phyloP scores from a whole-genome alignment of 1,140 invertebrate species.

The Chrysoperla carnea region DNA sequence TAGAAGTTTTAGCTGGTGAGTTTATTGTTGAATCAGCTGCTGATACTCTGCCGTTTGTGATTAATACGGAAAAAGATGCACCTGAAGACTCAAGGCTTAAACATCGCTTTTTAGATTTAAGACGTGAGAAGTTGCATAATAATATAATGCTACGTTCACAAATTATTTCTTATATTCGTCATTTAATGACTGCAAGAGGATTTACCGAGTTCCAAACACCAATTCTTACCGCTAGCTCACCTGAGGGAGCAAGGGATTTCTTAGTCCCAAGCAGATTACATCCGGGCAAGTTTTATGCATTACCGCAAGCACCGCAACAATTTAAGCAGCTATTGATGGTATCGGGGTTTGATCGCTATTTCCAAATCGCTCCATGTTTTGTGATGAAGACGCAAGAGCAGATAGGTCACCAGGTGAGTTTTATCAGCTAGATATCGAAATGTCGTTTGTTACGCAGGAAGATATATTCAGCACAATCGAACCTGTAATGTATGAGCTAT shows the following conservation, averaged over 20 bases:
- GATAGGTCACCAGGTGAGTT: constrained; percentile 1
- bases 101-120: too few relatives aligned
- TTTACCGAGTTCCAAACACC: constrained; percentile 1
- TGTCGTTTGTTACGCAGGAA: constrained; percentile 33
- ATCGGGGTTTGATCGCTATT: constrained; percentile 1
- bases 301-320: constrained; percentile 1
- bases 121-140: too few relatives aligned
- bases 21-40: too few relatives aligned
- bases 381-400: constrained; percentile 3
- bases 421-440: constrained; percentile 5
- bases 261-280: constrained; percentile 3
- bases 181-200: not conserved
- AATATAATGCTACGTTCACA: too few relatives aligned
- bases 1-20: too few relatives aligned
- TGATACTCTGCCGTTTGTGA: too few relatives aligned
- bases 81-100: too few relatives aligned
- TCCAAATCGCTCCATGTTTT: constrained; percentile 2
- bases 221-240: constrained; percentile 1
- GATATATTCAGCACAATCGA: constrained; percentile 29
- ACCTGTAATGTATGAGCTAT: constrained; percentile 26
- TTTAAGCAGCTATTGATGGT: constrained; percentile 2
- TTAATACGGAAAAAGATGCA: too few relatives aligned
- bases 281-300: constrained; percentile 2
- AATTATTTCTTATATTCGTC: too few relatives aligned
- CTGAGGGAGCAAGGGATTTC: not conserved